Base-by-base conservation (phyloP, 2,888 invertebrate genomes). In the Glyphotaelius pellucidus region DNA sequence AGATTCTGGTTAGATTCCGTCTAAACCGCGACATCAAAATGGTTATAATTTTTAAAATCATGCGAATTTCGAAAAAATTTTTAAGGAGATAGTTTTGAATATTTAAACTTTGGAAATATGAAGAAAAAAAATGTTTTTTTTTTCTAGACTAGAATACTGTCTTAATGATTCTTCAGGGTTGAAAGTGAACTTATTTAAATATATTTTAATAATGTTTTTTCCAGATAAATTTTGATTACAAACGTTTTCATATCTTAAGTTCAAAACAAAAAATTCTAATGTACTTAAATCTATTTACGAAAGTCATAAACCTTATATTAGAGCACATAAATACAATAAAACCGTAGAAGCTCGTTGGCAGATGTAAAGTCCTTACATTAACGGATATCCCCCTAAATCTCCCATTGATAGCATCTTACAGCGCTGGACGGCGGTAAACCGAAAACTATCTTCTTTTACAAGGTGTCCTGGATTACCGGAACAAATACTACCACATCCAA, bases 401-500 rank as follows among this genome's bases (percentile, higher is more conserved):
- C 67, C 31, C 9, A n/a, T 79, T 67, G 91, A 91, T 91, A 91
- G 47, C 80, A 87, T 91, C 91, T 89, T 52, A 91, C 81, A 83
- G 80, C 80, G 79, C 79, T 83, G 52, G 85, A 86, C 52, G n/a
- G 25, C 42, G 30, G 91, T 93, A 91, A 90, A 89, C 89, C 90
- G 91, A 84, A 92, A 93, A 91, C 93, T 90, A 93, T 93, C 92
- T 93, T 90, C 93, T 93, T 92, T 92, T 92, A 93, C 93, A 92
- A 91, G 93, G 91, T 93, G 90, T 92, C 90, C 86, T 38, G 86
- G 93, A 93, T 93, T 93, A 93, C 85, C 86, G 87, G 90, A 87
- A 80, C 52, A 38, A 52, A 52, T 80, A 38, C 67, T n/a, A 25
- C 2, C n/a, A n/a, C 67, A 67, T 35, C 86, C 30, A 47, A 47